Percentiles rank a stretch among this genome's conserved stretches.
Conservation (phyloP, 2,888 invertebrate genomes). For the Chirona hameri region DNA sequence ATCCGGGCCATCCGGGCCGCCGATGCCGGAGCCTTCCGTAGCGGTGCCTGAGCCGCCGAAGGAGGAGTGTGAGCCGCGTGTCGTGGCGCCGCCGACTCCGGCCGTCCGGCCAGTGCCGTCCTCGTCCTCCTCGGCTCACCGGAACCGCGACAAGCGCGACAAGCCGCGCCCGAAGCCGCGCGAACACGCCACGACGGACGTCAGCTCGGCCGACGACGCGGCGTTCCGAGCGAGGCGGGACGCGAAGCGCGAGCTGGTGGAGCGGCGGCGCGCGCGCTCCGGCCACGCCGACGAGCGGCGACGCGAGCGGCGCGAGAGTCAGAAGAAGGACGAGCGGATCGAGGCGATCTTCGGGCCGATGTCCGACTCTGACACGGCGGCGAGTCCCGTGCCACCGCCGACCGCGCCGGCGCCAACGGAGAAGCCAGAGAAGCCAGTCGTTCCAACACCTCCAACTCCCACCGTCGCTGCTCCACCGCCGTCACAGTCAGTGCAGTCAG, state of each 20-base stretch:
- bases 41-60: not conserved
- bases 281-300: not conserved
- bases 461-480: no score
- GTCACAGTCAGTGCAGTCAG: no score
- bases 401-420: not conserved
- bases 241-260: not conserved
- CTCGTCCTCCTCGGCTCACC: not conserved
- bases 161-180: conserved; percentile 22
- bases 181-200: conserved; percentile 1
- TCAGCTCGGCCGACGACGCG: not conserved
- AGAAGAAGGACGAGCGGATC: conserved; percentile 65
- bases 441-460: no score
- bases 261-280: not conserved
- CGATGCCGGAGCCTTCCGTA: not conserved
- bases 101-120: not conserved
- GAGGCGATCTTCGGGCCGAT: conserved; percentile 83
- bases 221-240: not conserved
- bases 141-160: not conserved
- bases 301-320: not conserved
- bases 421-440: conserved; percentile 3
- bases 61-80: not conserved
- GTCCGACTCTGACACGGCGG: conserved; percentile 55
- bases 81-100: not conserved
- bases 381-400: not conserved
- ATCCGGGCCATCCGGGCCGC: not conserved